Evolutionary conservation across 2,113 vertebrate species (phyloP).

Genomic region (Hucho hucho): DNA sequence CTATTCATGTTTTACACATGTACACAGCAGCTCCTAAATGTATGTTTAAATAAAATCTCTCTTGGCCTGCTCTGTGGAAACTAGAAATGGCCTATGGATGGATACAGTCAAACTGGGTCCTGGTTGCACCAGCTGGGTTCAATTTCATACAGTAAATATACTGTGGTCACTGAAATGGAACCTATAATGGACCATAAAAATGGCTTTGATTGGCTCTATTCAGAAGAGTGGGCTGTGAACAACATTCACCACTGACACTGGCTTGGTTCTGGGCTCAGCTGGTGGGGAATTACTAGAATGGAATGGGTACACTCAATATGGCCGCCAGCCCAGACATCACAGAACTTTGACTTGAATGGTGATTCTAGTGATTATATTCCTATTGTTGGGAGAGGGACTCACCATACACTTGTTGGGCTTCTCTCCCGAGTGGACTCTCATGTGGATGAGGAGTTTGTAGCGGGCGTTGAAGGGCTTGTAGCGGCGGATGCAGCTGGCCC

Average conservation of each 20-base stretch:
- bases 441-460: constrained; percentile 99
- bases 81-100: constrained; percentile 6
- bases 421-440: constrained; percentile 98
- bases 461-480: constrained; percentile 99
- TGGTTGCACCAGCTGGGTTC: not conserved
- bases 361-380: not conserved
- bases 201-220: not conserved
- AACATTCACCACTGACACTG: not conserved
- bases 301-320: not conserved
- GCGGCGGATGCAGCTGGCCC: constrained; percentile 94
- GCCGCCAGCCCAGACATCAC: no score
- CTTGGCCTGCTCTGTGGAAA: constrained; percentile 25
- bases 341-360: not conserved
- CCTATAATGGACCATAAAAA: not conserved
- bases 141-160: not conserved
- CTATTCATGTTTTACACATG: not conserved
- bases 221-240: constrained; percentile 11
- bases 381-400: constrained; percentile 65
- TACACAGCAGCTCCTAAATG: not conserved
- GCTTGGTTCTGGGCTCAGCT: constrained; percentile 6
- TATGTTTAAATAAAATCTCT: not conserved
- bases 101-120: not conserved
- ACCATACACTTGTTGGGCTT: constrained; percentile 99
- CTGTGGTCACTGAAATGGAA: not conserved
- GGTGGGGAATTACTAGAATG: no score